phyloP scores from a whole-genome alignment of 2,888 invertebrate genomes.

The Lithophane leautieri region DNA sequence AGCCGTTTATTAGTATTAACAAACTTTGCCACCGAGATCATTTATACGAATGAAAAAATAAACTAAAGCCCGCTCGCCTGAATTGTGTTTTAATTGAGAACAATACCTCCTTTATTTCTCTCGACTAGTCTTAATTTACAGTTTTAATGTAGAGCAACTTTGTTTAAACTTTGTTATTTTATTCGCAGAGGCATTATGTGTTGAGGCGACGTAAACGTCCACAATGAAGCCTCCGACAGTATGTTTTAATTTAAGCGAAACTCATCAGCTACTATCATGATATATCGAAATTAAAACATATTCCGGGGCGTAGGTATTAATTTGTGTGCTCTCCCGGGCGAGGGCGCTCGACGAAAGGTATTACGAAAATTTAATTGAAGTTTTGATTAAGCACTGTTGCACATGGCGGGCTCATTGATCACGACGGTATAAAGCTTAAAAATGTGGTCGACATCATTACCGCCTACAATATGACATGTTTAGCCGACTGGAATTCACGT shows the following conservation, averaged over 20 bases:
- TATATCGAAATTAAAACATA: constrained; percentile 82
- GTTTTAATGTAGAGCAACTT: constrained; percentile 53
- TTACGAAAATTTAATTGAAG: constrained; percentile 88
- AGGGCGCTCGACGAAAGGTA: constrained; percentile 82
- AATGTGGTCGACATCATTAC: constrained; percentile 60
- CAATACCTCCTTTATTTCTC: constrained; percentile 66
- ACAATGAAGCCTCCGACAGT: constrained; percentile 35
- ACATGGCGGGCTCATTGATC: constrained; percentile 73
- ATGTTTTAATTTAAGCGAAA: constrained; percentile 69
- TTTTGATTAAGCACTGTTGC: constrained; percentile 87
- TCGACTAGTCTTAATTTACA: constrained; percentile 59
- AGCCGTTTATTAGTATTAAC: constrained; percentile 83
- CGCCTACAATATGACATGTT: constrained; percentile 27
- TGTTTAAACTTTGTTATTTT: constrained; percentile 38
- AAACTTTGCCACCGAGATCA: constrained; percentile 79
- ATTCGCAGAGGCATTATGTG: constrained; percentile 25
- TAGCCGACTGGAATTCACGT: constrained; percentile 22
- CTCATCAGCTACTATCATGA: constrained; percentile 68
- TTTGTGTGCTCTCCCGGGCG: constrained; percentile 79
- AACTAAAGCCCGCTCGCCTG: constrained; percentile 61
- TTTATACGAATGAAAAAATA: constrained; percentile 81
- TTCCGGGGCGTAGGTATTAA: constrained; percentile 80
- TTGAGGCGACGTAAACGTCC: constrained; percentile 34
- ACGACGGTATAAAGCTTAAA: constrained; percentile 64
- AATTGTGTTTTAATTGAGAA: constrained; percentile 73